These are phyloP conservation scores for Actinostola sp. DNA, from an alignment of 92 coral and sea anemone species.

Conservation along the genomic window DNA sequence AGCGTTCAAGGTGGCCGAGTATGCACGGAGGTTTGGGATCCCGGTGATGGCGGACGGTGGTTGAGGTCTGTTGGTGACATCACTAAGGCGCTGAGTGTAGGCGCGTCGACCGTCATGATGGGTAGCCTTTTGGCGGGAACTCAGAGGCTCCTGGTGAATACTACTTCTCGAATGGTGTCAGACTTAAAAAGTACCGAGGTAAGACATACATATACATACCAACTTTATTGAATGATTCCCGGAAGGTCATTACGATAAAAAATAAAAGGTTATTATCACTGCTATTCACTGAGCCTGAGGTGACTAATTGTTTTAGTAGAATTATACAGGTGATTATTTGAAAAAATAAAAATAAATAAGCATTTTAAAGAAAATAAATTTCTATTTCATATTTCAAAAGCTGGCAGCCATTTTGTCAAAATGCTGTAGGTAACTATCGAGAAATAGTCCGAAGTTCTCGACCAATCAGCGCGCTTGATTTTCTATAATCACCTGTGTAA, in stretches of 20 bases:
- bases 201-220: not conserved
- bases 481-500: too few species aligned
- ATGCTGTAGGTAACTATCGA: too few species aligned
- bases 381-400: too few species aligned
- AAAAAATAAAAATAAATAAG: too few species aligned
- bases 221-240: not conserved
- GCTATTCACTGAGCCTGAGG: too few species aligned
- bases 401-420: too few species aligned
- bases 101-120: conserved; percentile 99
- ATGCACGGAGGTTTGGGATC: conserved; percentile 89
- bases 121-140: conserved; percentile 98
- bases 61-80: conserved; percentile 88
- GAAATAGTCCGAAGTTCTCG: too few species aligned
- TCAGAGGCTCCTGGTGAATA: conserved; percentile 98
- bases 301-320: too few species aligned
- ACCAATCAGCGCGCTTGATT: too few species aligned
- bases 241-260: too few species aligned
- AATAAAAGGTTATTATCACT: conserved; percentile 96
- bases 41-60: conserved; percentile 99
- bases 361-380: too few species aligned
- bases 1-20: conserved; percentile 91
- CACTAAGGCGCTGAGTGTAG: conserved; percentile 86
- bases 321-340: too few species aligned
- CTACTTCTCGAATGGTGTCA: conserved; percentile 86
- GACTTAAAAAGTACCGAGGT: conserved; percentile 97